Percentiles rank a stretch among this genome's conserved stretches.
Conservation (phyloP, 2,113 vertebrate genomes). For the Prolemur simus region DNA sequence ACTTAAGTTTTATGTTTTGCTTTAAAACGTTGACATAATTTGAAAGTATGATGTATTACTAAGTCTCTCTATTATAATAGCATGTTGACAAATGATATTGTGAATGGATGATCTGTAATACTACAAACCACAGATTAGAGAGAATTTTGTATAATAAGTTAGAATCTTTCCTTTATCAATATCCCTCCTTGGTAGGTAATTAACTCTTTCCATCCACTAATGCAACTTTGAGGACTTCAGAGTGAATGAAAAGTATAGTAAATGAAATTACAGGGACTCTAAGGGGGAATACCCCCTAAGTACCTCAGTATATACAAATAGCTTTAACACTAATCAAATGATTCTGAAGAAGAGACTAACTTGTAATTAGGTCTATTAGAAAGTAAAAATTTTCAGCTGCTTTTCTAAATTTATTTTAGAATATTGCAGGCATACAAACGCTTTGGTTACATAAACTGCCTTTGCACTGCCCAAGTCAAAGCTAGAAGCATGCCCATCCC, state of each 20-base stretch:
- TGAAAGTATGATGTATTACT: conserved; percentile 60
- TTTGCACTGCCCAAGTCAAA: too few species aligned
- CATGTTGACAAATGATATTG: conserved; percentile 32
- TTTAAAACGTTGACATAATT: conserved; percentile 74
- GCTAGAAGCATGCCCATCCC: too few species aligned
- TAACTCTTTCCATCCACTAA: neutral
- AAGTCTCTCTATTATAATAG: conserved; percentile 55
- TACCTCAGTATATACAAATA: neutral
- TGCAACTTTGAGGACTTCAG: neutral
- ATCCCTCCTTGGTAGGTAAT: neutral
- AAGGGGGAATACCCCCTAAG: neutral
- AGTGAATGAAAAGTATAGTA: neutral
- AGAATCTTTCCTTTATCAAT: neutral
- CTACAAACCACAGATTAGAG: neutral
- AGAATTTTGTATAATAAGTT: neutral
- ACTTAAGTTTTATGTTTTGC: conserved; percentile 41
- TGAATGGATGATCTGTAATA: conserved; percentile 16
- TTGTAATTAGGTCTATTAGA: neutral
- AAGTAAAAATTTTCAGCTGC: neutral
- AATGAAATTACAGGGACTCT: neutral
- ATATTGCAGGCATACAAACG: too few species aligned
- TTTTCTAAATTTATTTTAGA: neutral
- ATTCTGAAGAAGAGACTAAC: neutral
- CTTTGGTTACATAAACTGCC: too few species aligned
- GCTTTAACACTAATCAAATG: neutral